Percentiles rank a stretch among this genome's conserved stretches.
Conservation (phyloP, 2,888 invertebrate species). For the Gasteruption jaculator region DNA sequence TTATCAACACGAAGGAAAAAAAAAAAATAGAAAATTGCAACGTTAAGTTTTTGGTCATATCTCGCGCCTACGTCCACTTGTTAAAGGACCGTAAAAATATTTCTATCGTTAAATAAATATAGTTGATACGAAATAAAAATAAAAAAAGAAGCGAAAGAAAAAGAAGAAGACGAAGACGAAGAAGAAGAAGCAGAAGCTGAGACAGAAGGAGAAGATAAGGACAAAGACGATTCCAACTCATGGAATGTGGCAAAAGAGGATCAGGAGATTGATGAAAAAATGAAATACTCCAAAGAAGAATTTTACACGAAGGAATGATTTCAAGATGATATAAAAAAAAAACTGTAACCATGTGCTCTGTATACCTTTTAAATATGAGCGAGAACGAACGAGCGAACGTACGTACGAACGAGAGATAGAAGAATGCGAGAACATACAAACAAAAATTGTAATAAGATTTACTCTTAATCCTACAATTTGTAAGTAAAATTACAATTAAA, state of each 20-base stretch:
- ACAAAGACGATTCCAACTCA: slow-evolving; percentile 14
- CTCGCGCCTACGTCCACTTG: slow-evolving; percentile 30
- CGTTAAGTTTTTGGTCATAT: slow-evolving; percentile 27
- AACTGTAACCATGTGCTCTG: slow-evolving; percentile 43
- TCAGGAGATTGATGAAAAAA: slow-evolving; percentile 3
- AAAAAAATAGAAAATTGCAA: too few species aligned
- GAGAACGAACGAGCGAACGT: too few species aligned
- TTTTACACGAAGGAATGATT: slow-evolving; percentile 8
- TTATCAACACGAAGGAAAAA: too few species aligned
- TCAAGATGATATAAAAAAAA: too few species aligned
- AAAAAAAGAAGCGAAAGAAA: slow-evolving; percentile 12
- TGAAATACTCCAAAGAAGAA: slow-evolving; percentile 50
- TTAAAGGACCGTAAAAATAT: slow-evolving; percentile 27
- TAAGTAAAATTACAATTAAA: slow-evolving; percentile 41
- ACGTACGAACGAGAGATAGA: too few species aligned
- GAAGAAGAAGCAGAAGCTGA: slow-evolving; percentile 1
- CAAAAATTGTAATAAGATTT: slow-evolving; percentile 39
- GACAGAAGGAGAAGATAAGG: slow-evolving; percentile 1
- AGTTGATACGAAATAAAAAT: slow-evolving; percentile 22
- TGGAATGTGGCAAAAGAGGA: slow-evolving; percentile 11
- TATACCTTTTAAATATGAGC: slow-evolving; percentile 38
- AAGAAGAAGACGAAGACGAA: not conserved
- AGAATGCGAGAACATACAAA: too few species aligned
- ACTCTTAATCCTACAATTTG: slow-evolving; percentile 42
- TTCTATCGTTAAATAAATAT: slow-evolving; percentile 29